Base-by-base conservation (phyloP, 2,113 vertebrate genomes). In the Synchiropus splendidus region DNA sequence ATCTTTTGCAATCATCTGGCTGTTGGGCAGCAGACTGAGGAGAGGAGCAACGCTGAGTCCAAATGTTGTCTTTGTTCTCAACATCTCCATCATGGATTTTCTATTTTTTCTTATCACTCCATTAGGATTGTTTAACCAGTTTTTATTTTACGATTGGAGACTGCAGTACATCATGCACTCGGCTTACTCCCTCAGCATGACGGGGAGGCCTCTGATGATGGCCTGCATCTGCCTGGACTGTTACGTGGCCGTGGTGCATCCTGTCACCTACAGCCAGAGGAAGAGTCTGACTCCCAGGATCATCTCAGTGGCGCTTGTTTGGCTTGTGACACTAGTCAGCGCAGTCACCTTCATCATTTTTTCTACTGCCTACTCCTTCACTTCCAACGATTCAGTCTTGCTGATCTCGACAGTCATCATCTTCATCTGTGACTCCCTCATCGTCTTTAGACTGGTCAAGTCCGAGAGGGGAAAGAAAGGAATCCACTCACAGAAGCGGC, bases 231-330 rank as follows among this genome's bases (percentile, higher is more conserved):
- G 74, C 45, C 16, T 81, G 9, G 80, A 83, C 61, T 77, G 73
- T 37, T 81, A 77, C 42, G 3, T 81, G 43, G 80, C 77, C n/a
- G 72, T 83, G 36, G 49, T 77, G 51, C 71, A 79, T 44, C 80
- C 80, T 1, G 36, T 83, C 27, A 36, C 17, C 43, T 81, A 79
- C 48, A 65, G 36, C 9, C 44, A 42, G 17, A 61, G 16, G 32
- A 80, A 64, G 18, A 57, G 48, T 39, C 50, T 64, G 44, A 51
- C 39, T 42, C 58, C 69, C 38, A 65, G 76, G 39, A 10, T 56
- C 4, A 15, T 61, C 12, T 18, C 49, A 2, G 59, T 13, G 6
- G 38, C 5, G 6, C 9, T 49, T 1, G 54, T 74, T 46, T 79
- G 76, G 76, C 16, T 9, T 31, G 5, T 58, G 3, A 63, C 64